Evolutionary conservation across 2,113 vertebrate species (phyloP), one percentile per base, ranked within the genome.

Genomic region (Calidris pygmaea): DNA sequence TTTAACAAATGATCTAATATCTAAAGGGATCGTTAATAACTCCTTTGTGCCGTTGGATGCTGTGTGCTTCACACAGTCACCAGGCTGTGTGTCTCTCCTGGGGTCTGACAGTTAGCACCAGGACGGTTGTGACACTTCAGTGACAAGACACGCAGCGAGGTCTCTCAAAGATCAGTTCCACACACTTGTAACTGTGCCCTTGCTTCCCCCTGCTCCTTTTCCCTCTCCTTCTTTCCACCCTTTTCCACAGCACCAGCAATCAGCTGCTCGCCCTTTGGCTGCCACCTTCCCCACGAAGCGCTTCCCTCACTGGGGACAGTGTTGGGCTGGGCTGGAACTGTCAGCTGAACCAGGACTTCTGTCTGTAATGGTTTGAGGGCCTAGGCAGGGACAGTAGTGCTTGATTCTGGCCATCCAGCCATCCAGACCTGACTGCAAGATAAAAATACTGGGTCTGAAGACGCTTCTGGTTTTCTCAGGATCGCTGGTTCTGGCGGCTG

Each of bases 401-500:
- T 76, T 34, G 19, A 3, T 80, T 83, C 83, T 65, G 53, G 52
- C 26, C 1, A 0, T 16, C 17, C 48, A 90, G 79, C 45, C n/a
- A n/a, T n/a, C n/a, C 76, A 70, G 63, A 13, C 81, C 45, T 81
- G 71, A 20, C 35, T 30, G 34, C 72, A 43, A 15, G 75, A 35
- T 56, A 3, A 55, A 55, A 83, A 19, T 20, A 3, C 26, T 80
- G 20, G 29, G 14, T 41, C 83, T 89, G 79, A 97, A 56, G 89
- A 53, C 4, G 11, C 52, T 93, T 96, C 66, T 95, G 85, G 19
- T 96, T 82, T 78, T 37, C 71, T 32, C 84, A 98, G 98, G 99
- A 99, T 87, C 99, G 99, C 37, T 99, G 99, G 99, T 99, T 99
- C 95, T 99, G 99, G 99, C 99, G 99, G 41, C 98, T 99, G 96